Base-by-base conservation (phyloP, 2,113 vertebrate genomes). In the Ceyx margarethae region DNA sequence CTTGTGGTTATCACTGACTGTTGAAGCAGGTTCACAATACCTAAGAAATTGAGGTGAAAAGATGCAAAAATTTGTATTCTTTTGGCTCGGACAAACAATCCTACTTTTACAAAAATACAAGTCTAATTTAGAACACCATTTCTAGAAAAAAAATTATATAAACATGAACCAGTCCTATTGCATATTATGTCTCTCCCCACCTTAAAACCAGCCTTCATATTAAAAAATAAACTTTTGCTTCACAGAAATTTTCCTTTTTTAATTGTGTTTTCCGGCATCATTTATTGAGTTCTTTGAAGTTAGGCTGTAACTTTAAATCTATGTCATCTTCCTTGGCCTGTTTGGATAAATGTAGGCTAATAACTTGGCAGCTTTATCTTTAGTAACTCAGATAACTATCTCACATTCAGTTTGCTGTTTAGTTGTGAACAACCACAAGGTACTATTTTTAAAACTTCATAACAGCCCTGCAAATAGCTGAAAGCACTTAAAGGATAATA, bases 271-370 rank as follows among this genome's bases (percentile, higher is more conserved):
- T 98, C 97, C 97, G 97, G 88, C 40, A 90, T 89, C 94, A 90
- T 97, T 94, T 97, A 97, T 97, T 97, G 85, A 74, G 28, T 96
- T 89, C 97, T 98, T 98, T 98, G 97, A 98, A 98, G 97, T 98
- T 89, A 66, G 15, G 43, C 85, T 91, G 64, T 91, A 86, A 93
- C 48, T 91, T 94, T 89, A 96, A 96, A 95, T 96, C 91, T 95
- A n/a, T 93, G 93, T 96, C 89, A 97, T 96, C 92, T 95, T 94
- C 40, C 87, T 78, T 95, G 89, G 76, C 51, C 79, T 90, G 95
- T 96, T 95, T 73, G 97, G 96, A 97, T 97, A 97, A 97, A 95
- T 28, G 35, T 31, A 96, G 90, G 73, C 94, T 93, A 97, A 94
- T 97, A 98, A 98, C 91, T 97, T 94, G 35, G 68, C 82, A 95